Evolutionary conservation across 92 coral and sea anemone genomes (phyloP).

Genomic region (Ricordea florida): DNA sequence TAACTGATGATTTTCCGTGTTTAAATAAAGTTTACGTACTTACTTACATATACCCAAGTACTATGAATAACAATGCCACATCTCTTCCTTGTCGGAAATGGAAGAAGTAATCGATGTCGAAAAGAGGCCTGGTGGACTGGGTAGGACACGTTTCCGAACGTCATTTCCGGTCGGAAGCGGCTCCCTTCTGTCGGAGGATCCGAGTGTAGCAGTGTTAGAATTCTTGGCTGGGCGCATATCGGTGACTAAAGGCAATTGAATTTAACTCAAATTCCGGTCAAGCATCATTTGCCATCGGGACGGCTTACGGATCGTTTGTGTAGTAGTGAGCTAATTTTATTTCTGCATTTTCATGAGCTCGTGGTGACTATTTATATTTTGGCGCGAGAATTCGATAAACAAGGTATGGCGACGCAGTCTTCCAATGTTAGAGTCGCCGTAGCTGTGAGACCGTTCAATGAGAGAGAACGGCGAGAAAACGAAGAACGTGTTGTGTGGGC

Average conservation of each 20-base stretch:
- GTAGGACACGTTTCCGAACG: slow-evolving; percentile 19
- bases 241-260: not conserved
- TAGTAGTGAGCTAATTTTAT: slow-evolving; percentile 2
- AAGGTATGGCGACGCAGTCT: slow-evolving; percentile 52
- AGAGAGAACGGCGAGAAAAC: slow-evolving; percentile 68
- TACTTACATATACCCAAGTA: too few relatives aligned
- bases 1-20: too few relatives aligned
- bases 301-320: slow-evolving; percentile 28
- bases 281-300: slow-evolving; percentile 29
- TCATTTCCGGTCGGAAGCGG: slow-evolving; percentile 93
- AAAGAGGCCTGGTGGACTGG: too few relatives aligned
- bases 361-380: slow-evolving; percentile 22
- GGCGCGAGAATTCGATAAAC: slow-evolving; percentile 68
- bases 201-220: slow-evolving; percentile 58
- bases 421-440: slow-evolving; percentile 80
- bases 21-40: too few relatives aligned
- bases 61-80: too few relatives aligned
- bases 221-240: slow-evolving; percentile 49
- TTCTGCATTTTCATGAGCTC: slow-evolving; percentile 10
- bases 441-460: slow-evolving; percentile 76
- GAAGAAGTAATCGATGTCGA: too few relatives aligned
- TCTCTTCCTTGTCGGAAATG: too few relatives aligned
- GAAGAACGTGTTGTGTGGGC: slow-evolving; percentile 73
- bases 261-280: not conserved
- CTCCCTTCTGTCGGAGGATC: slow-evolving; percentile 53